Evolutionary conservation across 2,888 invertebrate genomes (phyloP), one percentile per base, ranked within the genome.

Genomic region (Dastarcus helophoroides): DNA sequence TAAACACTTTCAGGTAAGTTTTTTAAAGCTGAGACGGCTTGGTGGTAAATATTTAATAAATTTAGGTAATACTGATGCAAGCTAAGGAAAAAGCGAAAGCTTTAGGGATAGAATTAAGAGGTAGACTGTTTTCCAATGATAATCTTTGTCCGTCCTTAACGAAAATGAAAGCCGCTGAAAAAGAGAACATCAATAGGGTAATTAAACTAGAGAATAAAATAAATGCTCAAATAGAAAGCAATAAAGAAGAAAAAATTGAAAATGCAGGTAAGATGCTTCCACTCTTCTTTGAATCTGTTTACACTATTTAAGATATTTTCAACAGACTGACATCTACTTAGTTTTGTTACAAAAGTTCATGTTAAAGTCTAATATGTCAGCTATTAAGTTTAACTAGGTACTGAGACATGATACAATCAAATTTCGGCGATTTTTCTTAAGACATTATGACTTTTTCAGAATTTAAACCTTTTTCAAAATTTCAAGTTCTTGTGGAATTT

Each of bases 1-100:
- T 42, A 54, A 46, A 50, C 77, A 85, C 59, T 85, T 85, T 58
- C 70, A 75, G 67, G 76, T 76, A 53, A 64, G 60, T 48, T n/a
- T n/a, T n/a, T 19, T 7, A 10, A 6, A 10, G n/a, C n/a, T n/a
- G n/a, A n/a, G n/a, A n/a, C n/a, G n/a, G n/a, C n/a, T n/a, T n/a
- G n/a, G n/a, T n/a, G n/a, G n/a, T n/a, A n/a, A n/a, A n/a, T n/a
- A n/a, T n/a, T n/a, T n/a, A n/a, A n/a, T n/a, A n/a, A n/a, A n/a
- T 26, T 26, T 32, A 79, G 69, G 79, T 79, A 24, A 61, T 88
- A 2, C 53, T 88, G 29, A 76, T 79, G 41, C 73, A 80, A 15
- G 81, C 84, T 0, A 73, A 82, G 17, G 82, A 82, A 51, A 71
- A 76, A 36, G 81, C 81, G 0, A 70, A 75, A 25, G 68, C 72